These are phyloP conservation scores for Machimus atricapillus DNA, from an alignment of 2,888 invertebrate genomes.

Conservation along the genomic window DNA sequence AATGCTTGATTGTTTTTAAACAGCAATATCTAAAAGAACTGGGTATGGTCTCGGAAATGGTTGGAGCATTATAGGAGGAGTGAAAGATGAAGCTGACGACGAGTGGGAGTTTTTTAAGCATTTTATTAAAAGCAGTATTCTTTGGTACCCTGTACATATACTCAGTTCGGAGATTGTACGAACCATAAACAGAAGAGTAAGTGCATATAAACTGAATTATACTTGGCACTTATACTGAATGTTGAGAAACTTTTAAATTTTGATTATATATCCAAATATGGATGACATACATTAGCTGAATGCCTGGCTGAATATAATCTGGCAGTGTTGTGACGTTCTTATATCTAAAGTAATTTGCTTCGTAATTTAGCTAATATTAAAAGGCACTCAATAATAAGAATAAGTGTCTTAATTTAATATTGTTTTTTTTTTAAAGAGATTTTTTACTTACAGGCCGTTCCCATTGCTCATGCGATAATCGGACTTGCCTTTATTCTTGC, in stretches of 20 bases:
- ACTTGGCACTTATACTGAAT: neutral
- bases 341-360: neutral
- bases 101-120: slow-evolving; percentile 58
- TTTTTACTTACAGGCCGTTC: slow-evolving; percentile 48
- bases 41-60: slow-evolving; percentile 53
- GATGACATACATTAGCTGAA: neutral
- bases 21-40: slow-evolving; percentile 51
- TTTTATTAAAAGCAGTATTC: slow-evolving; percentile 53
- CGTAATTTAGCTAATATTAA: neutral
- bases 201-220: neutral
- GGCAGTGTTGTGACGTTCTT: neutral
- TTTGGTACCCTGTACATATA: slow-evolving; percentile 57
- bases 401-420: neutral
- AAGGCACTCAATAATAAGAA: neutral
- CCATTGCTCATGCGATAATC: slow-evolving; percentile 51
- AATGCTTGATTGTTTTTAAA: neutral
- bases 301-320: neutral
- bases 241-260: neutral
- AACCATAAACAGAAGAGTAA: slow-evolving; percentile 39
- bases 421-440: neutral
- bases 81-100: slow-evolving; percentile 57
- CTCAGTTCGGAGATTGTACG: slow-evolving; percentile 48
- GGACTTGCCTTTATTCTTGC: slow-evolving; percentile 52
- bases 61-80: slow-evolving; percentile 55
- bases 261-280: no score